Evolutionary conservation across 2,888 invertebrate species (phyloP).

Genomic region (Galeruca laticollis): DNA sequence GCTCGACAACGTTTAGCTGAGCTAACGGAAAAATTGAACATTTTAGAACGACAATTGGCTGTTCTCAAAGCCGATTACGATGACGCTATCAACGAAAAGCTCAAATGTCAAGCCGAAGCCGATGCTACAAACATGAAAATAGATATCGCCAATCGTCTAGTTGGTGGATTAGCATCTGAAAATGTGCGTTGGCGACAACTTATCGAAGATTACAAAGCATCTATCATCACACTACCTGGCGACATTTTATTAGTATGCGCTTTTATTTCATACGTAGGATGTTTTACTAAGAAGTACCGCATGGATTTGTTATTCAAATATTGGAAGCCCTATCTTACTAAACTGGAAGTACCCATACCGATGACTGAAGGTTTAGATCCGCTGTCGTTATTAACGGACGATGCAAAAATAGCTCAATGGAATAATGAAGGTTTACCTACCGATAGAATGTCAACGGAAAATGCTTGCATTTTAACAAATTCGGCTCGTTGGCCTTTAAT

Average conservation of each 20-base stretch:
- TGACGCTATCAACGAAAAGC: constrained; percentile 85
- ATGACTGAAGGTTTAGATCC: constrained; percentile 85
- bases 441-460: constrained; percentile 94
- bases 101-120: constrained; percentile 92
- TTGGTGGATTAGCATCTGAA: constrained; percentile 93
- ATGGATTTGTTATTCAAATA: constrained; percentile 80
- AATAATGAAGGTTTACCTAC: constrained; percentile 94
- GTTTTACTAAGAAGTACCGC: constrained; percentile 89
- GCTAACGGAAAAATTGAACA: constrained; percentile 80
- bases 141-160: constrained; percentile 90
- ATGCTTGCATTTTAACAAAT: constrained; percentile 90
- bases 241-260: constrained; percentile 91
- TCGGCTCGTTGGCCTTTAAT: constrained; percentile 94
- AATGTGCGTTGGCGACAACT: constrained; percentile 84
- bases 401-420: constrained; percentile 93
- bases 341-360: constrained; percentile 79
- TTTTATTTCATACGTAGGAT: constrained; percentile 95
- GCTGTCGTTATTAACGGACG: constrained; percentile 88
- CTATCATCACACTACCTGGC: constrained; percentile 86
- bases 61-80: constrained; percentile 86
- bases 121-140: constrained; percentile 91
- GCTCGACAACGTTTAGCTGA: constrained; percentile 84
- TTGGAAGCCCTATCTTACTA: constrained; percentile 85
- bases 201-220: constrained; percentile 73
- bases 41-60: constrained; percentile 82